Base-by-base conservation (phyloP, 2,888 invertebrate species). In the Leptura quadrifasciata region DNA sequence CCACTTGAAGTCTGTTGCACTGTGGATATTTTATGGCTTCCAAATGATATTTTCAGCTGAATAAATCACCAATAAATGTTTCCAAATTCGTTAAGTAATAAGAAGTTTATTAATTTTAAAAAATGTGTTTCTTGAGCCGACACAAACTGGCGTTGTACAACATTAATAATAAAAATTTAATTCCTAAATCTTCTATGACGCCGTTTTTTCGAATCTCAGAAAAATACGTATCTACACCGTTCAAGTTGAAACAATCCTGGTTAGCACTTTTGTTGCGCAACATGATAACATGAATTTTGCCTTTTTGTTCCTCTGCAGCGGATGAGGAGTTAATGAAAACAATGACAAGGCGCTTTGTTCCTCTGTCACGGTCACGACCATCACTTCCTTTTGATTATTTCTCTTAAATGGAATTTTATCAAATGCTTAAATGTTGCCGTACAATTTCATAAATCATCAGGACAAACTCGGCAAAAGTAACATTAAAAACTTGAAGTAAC, bases 301-400 rank as follows among this genome's bases (percentile, higher is more conserved):
- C 31, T 72, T 72, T 55, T 63, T 72, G 18, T 54, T 63, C 12
- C 5, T 27, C 10, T 60, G 52, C 68, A 54, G 47, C 72, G 57
- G 64, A 63, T 58, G 57, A 65, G 39, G 69, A 64, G 39, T 64
- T 64, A 65, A 73, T 63, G 73, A 65, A 65, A 65, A 65, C 65
- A 73, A 65, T 73, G 73, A 73, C 73, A 73, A 57, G 21, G 73
- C 65, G 65, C 73, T 65, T 73, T 73, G 73, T 73, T 73, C 15
- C 20, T 17, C 57, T 73, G 73, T 73, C 73, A 65, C 58, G 65
- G 73, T 73, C 65, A 73, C 73, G 65, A 73, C 55, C 57, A 47
- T 73, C 58, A 73, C 73, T 73, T 73, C 65, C 73, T 57, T 73
- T 73, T 73, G 55, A 73, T 65, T 31, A 65, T 65, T 73, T 31